These are phyloP conservation scores for Trissolcus brochymenae DNA, from an alignment of 2,888 invertebrate genomes.

Conservation along the genomic window DNA sequence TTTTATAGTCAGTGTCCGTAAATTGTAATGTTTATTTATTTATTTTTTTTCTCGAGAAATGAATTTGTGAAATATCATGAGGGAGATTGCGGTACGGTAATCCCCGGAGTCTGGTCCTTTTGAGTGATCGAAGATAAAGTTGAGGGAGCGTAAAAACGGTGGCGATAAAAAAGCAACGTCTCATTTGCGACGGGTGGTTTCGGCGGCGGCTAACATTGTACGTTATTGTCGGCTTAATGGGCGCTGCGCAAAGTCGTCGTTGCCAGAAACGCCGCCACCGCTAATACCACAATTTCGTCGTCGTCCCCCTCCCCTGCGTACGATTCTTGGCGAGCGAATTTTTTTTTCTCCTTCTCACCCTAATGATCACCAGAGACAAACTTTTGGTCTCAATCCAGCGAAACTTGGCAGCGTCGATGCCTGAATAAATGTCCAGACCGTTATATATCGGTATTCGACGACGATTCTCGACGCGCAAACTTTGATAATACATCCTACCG, in stretches of 20 bases:
- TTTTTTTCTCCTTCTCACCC: conserved; percentile 63
- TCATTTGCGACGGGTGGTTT: conserved; percentile 45
- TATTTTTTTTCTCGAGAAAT: not conserved
- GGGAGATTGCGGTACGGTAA: not conserved
- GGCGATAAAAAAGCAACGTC: conserved; percentile 38
- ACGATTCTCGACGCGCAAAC: conserved; percentile 60
- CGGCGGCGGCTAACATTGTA: conserved; percentile 42
- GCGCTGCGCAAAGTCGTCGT: conserved; percentile 46
- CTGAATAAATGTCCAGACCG: conserved; percentile 71
- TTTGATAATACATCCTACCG: conserved; percentile 68
- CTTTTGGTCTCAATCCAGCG: conserved; percentile 71
- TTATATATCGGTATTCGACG: conserved; percentile 62
- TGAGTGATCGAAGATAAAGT: conserved; percentile 14
- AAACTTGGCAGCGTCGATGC: conserved; percentile 70
- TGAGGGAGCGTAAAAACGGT: conserved; percentile 19
- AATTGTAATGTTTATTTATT: too few relatives aligned
- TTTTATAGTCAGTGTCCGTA: too few relatives aligned
- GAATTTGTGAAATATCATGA: not conserved
- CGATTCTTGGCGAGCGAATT: conserved; percentile 57
- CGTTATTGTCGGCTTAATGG: conserved; percentile 60
- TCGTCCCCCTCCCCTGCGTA: conserved; percentile 52
- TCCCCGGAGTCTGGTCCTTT: conserved; percentile 8
- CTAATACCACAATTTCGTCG: conserved; percentile 71
- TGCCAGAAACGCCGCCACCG: conserved; percentile 59
- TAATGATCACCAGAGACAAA: conserved; percentile 68